A percentile compares a stretch with the other conserved stretches of the same genome.
Conservation (phyloP, 2,797 vertebrate genomes). For the Halcyon leucocephala region DNA sequence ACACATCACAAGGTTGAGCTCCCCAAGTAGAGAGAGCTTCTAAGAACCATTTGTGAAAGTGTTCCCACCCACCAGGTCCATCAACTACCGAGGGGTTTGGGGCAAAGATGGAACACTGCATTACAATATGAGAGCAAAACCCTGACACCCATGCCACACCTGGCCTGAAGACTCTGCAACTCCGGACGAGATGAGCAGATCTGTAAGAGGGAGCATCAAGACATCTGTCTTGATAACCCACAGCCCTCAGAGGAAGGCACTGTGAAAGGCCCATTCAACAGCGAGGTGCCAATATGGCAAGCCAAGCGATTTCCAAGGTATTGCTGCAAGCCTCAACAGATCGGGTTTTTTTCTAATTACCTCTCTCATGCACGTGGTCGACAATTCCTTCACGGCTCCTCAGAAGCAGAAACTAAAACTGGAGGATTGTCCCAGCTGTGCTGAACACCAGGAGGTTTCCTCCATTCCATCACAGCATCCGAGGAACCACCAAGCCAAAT, state of each 20-base stretch:
- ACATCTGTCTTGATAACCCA: neutral
- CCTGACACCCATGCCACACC: neutral
- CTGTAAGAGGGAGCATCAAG: accelerated
- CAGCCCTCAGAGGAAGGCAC: neutral
- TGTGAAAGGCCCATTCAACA: neutral
- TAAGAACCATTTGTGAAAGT: neutral
- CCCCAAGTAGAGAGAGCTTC: neutral
- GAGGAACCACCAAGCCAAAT: neutral
- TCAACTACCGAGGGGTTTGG: neutral
- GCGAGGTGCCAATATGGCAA: neutral
- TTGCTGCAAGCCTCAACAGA: neutral
- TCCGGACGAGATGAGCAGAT: neutral
- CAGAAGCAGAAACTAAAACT: neutral
- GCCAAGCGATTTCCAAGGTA: neutral
- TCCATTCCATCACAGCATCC: neutral
- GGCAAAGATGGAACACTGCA: accelerated
- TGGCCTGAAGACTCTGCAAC: neutral
- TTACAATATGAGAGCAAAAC: neutral
- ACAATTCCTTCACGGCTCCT: neutral
- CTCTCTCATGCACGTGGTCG: accelerated
- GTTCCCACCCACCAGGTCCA: neutral
- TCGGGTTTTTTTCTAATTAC: neutral
- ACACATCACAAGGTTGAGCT: neutral
- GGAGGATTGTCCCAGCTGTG: accelerated
- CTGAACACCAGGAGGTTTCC: neutral